A percentile compares a stretch with the other conserved stretches of the same genome.
These are phyloP conservation scores for Autographa gamma DNA, from an alignment of 2,888 invertebrate genomes.

Conservation along the genomic window DNA sequence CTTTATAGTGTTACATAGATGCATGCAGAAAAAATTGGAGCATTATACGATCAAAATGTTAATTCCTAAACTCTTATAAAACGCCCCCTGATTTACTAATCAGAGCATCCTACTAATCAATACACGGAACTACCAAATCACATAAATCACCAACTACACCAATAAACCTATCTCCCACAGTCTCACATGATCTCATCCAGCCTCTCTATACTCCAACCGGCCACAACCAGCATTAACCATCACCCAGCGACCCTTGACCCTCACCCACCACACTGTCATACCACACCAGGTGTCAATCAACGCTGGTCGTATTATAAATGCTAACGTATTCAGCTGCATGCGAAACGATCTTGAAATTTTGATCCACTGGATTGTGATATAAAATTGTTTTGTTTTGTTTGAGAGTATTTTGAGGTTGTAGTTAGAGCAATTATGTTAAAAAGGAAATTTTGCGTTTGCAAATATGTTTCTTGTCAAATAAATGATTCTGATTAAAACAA, in stretches of 20 bases:
- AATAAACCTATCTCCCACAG: not conserved
- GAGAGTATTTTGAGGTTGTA: not conserved
- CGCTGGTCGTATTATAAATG: slow-evolving; percentile 72
- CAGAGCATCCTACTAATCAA: too few species aligned
- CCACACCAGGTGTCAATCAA: slow-evolving; percentile 49
- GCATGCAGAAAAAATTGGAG: too few species aligned
- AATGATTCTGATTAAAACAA: too few species aligned
- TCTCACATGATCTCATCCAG: slow-evolving; percentile 50
- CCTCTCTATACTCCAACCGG: slow-evolving; percentile 46
- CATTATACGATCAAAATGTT: too few species aligned
- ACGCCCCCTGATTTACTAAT: too few species aligned
- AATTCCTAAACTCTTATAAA: too few species aligned
- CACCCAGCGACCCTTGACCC: slow-evolving; percentile 64
- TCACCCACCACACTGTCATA: slow-evolving; percentile 24
- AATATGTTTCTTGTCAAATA: too few species aligned
- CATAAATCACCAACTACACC: not conserved
- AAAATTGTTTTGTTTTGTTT: slow-evolving; percentile 42
- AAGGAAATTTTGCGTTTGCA: too few species aligned
- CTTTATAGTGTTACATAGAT: too few species aligned
- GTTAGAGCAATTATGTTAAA: not conserved
- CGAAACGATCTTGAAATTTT: slow-evolving; percentile 72
- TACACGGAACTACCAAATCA: too few species aligned
- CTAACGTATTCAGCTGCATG: slow-evolving; percentile 71
- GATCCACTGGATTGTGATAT: slow-evolving; percentile 60
- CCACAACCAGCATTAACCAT: slow-evolving; percentile 66